These are phyloP conservation scores for Ctenopoma multispine DNA, from an alignment of 2,797 vertebrate genomes.

Conservation along the genomic window DNA sequence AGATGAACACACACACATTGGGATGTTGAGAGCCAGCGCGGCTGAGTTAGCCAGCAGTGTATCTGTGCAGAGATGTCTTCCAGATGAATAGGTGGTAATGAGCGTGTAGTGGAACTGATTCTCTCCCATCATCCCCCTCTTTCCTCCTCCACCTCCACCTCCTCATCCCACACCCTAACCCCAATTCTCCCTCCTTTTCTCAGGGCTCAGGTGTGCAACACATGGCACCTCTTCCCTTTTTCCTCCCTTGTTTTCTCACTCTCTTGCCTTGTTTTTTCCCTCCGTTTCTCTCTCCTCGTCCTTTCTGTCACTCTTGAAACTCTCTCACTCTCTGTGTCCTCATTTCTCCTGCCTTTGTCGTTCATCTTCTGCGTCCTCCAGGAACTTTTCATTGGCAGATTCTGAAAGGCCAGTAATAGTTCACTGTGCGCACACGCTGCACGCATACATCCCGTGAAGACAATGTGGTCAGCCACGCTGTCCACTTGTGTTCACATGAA, in stretches of 20 bases:
- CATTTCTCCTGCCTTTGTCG: not conserved
- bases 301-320: not conserved
- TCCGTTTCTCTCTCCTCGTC: not conserved
- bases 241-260: constrained; percentile 32
- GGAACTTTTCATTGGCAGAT: constrained; percentile 5
- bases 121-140: constrained; percentile 51
- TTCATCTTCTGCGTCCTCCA: constrained; percentile 4
- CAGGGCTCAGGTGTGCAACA: constrained; percentile 79
- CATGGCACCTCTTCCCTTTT: constrained; percentile 65
- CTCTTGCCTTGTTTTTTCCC: constrained; percentile 13
- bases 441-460: constrained; percentile 12
- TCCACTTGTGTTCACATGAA: constrained; percentile 54
- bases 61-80: constrained; percentile 81
- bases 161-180: constrained; percentile 10
- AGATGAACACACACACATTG: constrained; percentile 28
- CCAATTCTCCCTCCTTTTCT: constrained; percentile 61
- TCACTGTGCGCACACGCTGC: constrained; percentile 3
- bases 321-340: not conserved
- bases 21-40: constrained; percentile 29
- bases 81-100: constrained; percentile 85
- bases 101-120: constrained; percentile 85
- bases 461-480: constrained; percentile 19
- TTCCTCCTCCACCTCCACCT: constrained; percentile 41
- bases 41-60: constrained; percentile 59
- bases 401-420: constrained; percentile 19